These are phyloP conservation scores for Coptodon rendalli DNA, from an alignment of 2,113 vertebrate genomes.

Conservation along the genomic window DNA sequence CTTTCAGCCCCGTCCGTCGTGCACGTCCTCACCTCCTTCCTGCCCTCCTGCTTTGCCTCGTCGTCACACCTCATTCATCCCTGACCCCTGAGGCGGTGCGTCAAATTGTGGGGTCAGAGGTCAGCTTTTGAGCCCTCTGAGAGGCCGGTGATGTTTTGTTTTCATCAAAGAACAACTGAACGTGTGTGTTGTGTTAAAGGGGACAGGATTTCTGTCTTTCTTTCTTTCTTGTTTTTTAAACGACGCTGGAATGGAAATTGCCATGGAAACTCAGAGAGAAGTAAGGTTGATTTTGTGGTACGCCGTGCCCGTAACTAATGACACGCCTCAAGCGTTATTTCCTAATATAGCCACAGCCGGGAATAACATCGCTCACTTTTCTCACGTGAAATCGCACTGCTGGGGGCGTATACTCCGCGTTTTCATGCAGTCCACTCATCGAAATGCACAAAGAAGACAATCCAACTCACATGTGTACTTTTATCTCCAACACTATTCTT, in stretches of 20 bases:
- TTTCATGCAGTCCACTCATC: background rate
- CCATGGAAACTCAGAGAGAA: constrained; percentile 20
- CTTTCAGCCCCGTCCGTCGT: background rate
- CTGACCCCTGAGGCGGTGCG: background rate
- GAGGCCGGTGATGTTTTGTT: background rate
- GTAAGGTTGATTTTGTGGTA: constrained; percentile 5
- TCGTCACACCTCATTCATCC: constrained; percentile 47
- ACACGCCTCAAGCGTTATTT: background rate
- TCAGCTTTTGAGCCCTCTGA: constrained; percentile 12
- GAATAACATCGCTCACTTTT: constrained; percentile 32
- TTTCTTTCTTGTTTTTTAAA: background rate
- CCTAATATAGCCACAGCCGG: constrained; percentile 36
- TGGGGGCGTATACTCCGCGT: background rate
- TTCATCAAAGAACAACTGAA: constrained; percentile 15
- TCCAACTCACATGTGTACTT: background rate
- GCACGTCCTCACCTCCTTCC: background rate
- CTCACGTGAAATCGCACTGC: constrained; percentile 11
- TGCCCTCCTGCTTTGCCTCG: constrained; percentile 18
- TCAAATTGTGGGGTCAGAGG: constrained; percentile 27
- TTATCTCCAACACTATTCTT: constrained; percentile 2
- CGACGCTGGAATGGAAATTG: background rate
- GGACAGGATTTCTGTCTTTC: background rate
- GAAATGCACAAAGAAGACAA: background rate
- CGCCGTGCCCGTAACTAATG: constrained; percentile 34
- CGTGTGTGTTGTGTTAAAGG: background rate